These are phyloP conservation scores for Tineola bisselliella DNA, from an alignment of 2,888 invertebrate species.

Conservation along the genomic window DNA sequence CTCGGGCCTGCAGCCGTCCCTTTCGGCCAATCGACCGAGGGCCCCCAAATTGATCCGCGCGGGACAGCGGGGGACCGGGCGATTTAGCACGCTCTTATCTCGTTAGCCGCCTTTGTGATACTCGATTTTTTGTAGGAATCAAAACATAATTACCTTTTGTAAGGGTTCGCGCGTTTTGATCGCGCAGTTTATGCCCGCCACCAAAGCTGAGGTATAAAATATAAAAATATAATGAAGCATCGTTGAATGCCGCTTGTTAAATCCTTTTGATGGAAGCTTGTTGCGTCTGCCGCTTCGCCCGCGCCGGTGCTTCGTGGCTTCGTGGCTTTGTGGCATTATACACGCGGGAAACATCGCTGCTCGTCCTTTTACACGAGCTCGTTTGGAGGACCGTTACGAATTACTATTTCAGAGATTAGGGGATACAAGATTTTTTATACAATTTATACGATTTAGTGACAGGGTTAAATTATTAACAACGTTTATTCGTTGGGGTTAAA, in stretches of 20 bases:
- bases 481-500: neutral
- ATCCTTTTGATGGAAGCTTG: conserved; percentile 46
- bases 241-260: conserved; percentile 64
- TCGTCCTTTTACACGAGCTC: neutral
- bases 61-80: conserved; percentile 29
- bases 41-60: conserved; percentile 56
- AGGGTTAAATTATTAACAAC: neutral
- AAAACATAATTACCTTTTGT: conserved; percentile 70
- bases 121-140: conserved; percentile 65
- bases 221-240: conserved; percentile 66
- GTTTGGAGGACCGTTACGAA: conserved; percentile 1
- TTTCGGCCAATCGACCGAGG: conserved; percentile 60
- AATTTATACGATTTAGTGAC: neutral
- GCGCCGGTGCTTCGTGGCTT: neutral
- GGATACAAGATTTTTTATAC: neutral
- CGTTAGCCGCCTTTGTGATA: conserved; percentile 68
- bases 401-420: neutral
- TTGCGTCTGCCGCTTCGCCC: conserved; percentile 1
- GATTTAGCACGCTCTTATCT: conserved; percentile 69
- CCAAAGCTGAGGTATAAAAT: conserved; percentile 45
- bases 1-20: conserved; percentile 32
- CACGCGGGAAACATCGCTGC: neutral
- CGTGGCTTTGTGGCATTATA: conserved; percentile 8
- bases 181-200: conserved; percentile 59
- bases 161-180: conserved; percentile 66